Percentiles rank a stretch among this genome's conserved stretches.
Conservation (phyloP, 2,113 vertebrate species). For the Hepsetus odoe region DNA sequence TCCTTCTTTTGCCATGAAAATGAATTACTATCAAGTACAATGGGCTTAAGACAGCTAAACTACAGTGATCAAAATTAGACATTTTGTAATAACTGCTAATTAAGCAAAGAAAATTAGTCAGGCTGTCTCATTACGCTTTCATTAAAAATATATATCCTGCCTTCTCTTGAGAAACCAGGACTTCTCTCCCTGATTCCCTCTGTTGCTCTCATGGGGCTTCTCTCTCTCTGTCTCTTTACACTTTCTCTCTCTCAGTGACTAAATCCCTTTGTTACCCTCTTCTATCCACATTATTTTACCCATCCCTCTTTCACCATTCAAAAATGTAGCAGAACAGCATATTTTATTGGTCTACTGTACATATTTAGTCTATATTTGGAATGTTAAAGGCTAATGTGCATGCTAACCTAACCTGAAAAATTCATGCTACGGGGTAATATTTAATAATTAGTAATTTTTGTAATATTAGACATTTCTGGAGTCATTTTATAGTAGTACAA, state of each 20-base stretch:
- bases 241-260: not conserved
- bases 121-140: constrained; percentile 2
- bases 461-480: too few species aligned
- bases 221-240: not conserved
- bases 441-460: too few species aligned
- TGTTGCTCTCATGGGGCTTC: not conserved
- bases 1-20: not conserved
- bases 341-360: too few species aligned
- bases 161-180: not conserved
- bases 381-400: too few species aligned
- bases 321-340: not conserved
- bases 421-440: too few species aligned
- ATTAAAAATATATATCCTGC: constrained; percentile 1
- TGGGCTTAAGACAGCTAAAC: constrained; percentile 3
- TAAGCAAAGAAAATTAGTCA: constrained; percentile 16
- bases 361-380: too few species aligned
- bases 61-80: constrained; percentile 29
- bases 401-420: too few species aligned
- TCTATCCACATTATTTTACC: not conserved
- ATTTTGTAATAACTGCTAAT: constrained; percentile 20
- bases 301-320: not conserved
- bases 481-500: too few species aligned
- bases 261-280: not conserved
- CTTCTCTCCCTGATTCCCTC: not conserved
- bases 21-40: constrained; percentile 15